A percentile compares a stretch with the other conserved stretches of the same genome.
These are phyloP conservation scores for Heteromurus nitidus DNA, from an alignment of 2,888 invertebrate genomes.

Conservation along the genomic window DNA sequence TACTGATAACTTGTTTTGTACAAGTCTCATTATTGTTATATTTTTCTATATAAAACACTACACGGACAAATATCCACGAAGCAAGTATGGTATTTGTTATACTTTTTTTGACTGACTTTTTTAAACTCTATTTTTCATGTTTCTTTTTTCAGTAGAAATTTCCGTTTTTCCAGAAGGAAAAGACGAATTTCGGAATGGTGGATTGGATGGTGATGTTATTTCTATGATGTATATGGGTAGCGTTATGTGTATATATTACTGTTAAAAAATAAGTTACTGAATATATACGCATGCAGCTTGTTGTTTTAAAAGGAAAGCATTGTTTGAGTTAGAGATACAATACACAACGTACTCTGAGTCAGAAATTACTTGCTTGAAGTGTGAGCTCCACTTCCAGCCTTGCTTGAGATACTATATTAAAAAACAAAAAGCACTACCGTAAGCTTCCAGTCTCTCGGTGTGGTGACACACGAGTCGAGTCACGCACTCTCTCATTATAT, in stretches of 20 bases:
- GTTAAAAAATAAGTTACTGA: conserved; percentile 9
- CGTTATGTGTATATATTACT: too few relatives aligned
- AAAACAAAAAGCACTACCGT: conserved; percentile 73
- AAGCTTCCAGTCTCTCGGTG: conserved; percentile 70
- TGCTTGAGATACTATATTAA: conserved; percentile 75
- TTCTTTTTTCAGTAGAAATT: conserved; percentile 38
- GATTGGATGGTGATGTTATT: conserved; percentile 1
- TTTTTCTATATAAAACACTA: background rate
- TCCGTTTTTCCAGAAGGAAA: background rate
- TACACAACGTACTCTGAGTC: conserved; percentile 73
- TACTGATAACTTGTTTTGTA: background rate
- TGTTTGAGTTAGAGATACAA: conserved; percentile 65
- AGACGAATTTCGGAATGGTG: background rate
- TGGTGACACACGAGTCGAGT: conserved; percentile 63
- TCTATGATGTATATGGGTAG: background rate
- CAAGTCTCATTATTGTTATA: background rate
- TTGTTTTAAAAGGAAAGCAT: conserved; percentile 49
- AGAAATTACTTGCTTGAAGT: conserved; percentile 96
- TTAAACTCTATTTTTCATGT: too few relatives aligned
- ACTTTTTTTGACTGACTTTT: too few relatives aligned
- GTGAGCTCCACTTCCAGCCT: conserved; percentile 97
- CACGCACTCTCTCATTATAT: conserved; percentile 59
- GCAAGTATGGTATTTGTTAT: background rate
- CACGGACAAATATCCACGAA: conserved; percentile 16
- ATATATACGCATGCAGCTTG: conserved; percentile 35